phyloP scores from a whole-genome alignment of 2,888 invertebrate genomes.

The Diplolepis rosae region DNA sequence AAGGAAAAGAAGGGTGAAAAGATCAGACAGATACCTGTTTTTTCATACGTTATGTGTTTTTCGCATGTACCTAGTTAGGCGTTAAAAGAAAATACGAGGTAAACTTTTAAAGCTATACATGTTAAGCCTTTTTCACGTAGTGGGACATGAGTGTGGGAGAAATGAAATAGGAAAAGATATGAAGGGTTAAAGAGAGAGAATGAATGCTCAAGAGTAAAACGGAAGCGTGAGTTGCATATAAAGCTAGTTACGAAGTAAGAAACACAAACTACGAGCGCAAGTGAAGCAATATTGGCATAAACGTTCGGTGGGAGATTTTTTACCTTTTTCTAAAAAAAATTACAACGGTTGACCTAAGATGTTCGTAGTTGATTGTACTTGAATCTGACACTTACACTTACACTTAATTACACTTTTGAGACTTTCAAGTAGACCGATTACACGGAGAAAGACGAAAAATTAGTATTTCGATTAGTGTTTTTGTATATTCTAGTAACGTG shows the following conservation, averaged over 20 bases:
- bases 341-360: slow-evolving; percentile 54
- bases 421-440: slow-evolving; percentile 25
- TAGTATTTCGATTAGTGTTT: slow-evolving; percentile 30
- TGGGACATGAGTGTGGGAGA: slow-evolving; percentile 40
- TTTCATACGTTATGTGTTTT: slow-evolving; percentile 63
- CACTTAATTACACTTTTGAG: slow-evolving; percentile 27
- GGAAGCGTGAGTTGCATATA: slow-evolving; percentile 21
- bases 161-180: not conserved
- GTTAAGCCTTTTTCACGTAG: slow-evolving; percentile 51
- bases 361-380: slow-evolving; percentile 47
- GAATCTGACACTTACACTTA: too few relatives aligned
- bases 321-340: slow-evolving; percentile 61
- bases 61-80: slow-evolving; percentile 60
- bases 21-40: slow-evolving; percentile 57
- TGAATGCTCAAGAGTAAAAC: slow-evolving; percentile 23
- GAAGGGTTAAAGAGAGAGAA: slow-evolving; percentile 9
- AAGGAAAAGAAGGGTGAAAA: slow-evolving; percentile 46
- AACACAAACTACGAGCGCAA: slow-evolving; percentile 22
- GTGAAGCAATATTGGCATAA: slow-evolving; percentile 28
- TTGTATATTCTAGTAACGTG: slow-evolving; percentile 31
- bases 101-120: slow-evolving; percentile 51
- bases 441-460: slow-evolving; percentile 15
- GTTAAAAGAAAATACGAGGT: slow-evolving; percentile 54
- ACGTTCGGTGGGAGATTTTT: slow-evolving; percentile 55
- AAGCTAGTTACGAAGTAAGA: slow-evolving; percentile 26